Base-by-base conservation (phyloP, 2,113 vertebrate species). In the Onychostruthus taczanowskii region DNA sequence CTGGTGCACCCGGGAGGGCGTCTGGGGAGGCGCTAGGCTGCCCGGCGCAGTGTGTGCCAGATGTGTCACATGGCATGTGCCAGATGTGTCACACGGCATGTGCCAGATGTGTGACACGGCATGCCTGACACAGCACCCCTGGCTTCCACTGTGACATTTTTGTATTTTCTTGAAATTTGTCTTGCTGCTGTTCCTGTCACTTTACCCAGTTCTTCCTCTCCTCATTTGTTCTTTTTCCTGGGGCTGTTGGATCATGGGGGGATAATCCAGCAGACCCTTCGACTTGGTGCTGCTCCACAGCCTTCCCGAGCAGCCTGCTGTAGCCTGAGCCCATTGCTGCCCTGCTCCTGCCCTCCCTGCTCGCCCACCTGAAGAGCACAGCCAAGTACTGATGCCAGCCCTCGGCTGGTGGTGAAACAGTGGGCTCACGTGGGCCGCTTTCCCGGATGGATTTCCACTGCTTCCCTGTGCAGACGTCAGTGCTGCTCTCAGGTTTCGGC, bases 361-460 rank as follows among this genome's bases (percentile, higher is more conserved):
- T 30, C 0, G 0, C 67, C 52, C 22, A 5, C 30, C n/a, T 8
- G 39, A 64, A 19, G 50, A 46, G 26, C 31, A 11, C 1, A 10
- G 1, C n/a, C 44, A 10, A 1, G 1, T 16, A 2, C 37, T 10
- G 0, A 0, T 37, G 78, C 67, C 52, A 58, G 41, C 43, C 59
- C 7, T 44, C 5, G 1, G 3, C 58, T 2, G 1, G 10, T 21
- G 21, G 11, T 3, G 1, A 23, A 39, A 30, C 44, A 7, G 47
- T 6, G 24, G 26, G 69, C 33, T 22, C 3, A 0, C 0, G 0
- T 24, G 28, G 49, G 43, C 33, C 24, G 3, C 23, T 39, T 87
- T 68, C n/a, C 27, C 0, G 0, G 24, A 27, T 0, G 1, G 28
- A 17, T 61, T 58, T 77, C 28, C 4, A 1, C 31, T 0, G 0